Evolutionary conservation across 2,113 vertebrate species (phyloP).

Genomic region (Gadus chalcogrammus): DNA sequence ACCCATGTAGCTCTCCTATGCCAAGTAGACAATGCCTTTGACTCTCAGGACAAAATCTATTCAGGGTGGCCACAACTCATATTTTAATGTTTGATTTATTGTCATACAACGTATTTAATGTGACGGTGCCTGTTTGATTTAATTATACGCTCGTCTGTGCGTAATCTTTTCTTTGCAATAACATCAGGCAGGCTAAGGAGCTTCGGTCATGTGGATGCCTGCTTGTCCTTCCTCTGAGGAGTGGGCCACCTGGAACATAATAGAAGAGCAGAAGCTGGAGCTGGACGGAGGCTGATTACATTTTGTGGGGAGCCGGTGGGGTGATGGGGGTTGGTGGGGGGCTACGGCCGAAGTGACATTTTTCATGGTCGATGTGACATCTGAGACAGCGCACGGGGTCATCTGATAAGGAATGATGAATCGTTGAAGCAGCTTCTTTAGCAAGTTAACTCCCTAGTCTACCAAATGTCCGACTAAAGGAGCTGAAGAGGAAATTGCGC

Average conservation of each 20-base stretch:
- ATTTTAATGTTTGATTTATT: too few species aligned
- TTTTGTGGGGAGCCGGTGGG: constrained; percentile 47
- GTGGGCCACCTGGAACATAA: constrained; percentile 58
- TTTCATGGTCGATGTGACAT: neutral
- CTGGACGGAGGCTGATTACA: constrained; percentile 57
- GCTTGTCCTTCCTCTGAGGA: constrained; percentile 40
- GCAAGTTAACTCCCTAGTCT: constrained; percentile 8
- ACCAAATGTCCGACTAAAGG: constrained; percentile 25
- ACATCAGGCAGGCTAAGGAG: constrained; percentile 50
- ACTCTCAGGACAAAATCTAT: constrained; percentile 36
- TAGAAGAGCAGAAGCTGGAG: constrained; percentile 27
- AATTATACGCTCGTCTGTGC: constrained; percentile 16
- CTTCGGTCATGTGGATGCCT: constrained; percentile 47
- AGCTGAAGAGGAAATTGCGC: neutral
- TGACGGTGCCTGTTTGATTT: constrained; percentile 1
- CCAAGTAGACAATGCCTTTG: constrained; percentile 36
- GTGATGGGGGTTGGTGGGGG: constrained; percentile 25
- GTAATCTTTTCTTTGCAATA: constrained; percentile 48
- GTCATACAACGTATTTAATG: too few species aligned
- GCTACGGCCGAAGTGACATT: constrained; percentile 52
- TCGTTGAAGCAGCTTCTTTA: constrained; percentile 34
- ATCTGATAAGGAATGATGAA: constrained; percentile 59
- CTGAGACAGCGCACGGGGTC: constrained; percentile 31
- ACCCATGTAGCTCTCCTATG: constrained; percentile 17
- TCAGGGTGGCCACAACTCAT: constrained; percentile 17